Conservation (phyloP, 2,888 invertebrate species). For the Melangyna quadrimaculata region DNA sequence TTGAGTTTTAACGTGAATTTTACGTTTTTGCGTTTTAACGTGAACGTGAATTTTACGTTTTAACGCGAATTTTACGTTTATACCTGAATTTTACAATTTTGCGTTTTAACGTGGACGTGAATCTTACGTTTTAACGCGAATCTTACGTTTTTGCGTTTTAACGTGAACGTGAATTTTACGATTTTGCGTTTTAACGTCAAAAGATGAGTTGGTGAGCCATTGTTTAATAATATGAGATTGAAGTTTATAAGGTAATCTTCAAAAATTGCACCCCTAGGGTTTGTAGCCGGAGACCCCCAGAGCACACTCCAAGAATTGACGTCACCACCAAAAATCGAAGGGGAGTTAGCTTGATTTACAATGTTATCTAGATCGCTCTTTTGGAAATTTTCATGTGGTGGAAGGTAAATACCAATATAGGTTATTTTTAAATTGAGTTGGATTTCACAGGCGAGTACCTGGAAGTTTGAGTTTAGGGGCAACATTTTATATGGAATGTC, state of each 20-base stretch:
- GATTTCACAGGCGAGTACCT: constrained; percentile 25
- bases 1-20: too few species aligned
- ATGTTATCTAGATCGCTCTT: constrained; percentile 3
- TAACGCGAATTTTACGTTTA: too few species aligned
- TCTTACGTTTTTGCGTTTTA: too few species aligned
- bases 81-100: too few species aligned
- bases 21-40: too few species aligned
- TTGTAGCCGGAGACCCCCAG: too few species aligned
- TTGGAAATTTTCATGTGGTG: constrained; percentile 25
- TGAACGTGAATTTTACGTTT: too few species aligned
- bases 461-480: constrained; percentile 21
- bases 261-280: constrained; percentile 15
- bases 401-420: constrained; percentile 28
- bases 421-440: constrained; percentile 12
- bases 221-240: constrained; percentile 28
- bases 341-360: neutral
- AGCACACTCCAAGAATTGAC: constrained; percentile 36
- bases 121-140: too few species aligned
- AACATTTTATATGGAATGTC: constrained; percentile 38
- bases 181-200: too few species aligned
- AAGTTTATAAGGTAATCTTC: constrained; percentile 21
- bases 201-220: too few species aligned
- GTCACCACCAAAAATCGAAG: constrained; percentile 24
- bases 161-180: too few species aligned
- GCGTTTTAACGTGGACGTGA: too few species aligned